These are phyloP conservation scores for Gobiocypris rarus DNA, from an alignment of 2,113 vertebrate species.

Conservation along the genomic window DNA sequence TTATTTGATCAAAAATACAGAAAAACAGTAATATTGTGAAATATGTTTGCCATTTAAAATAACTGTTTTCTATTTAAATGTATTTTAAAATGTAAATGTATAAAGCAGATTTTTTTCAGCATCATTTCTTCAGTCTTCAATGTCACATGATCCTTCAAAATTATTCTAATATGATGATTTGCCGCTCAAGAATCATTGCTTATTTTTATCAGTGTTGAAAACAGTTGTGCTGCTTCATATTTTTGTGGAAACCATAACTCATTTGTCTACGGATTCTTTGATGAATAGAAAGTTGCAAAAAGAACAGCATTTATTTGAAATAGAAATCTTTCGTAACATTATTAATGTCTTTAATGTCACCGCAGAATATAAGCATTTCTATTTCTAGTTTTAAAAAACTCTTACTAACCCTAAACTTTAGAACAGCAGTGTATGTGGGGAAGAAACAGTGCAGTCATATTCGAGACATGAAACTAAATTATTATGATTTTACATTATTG, in stretches of 20 bases:
- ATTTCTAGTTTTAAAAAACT: too few species aligned
- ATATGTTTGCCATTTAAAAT: neutral
- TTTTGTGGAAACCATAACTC: neutral
- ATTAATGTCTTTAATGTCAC: neutral
- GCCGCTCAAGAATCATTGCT: neutral
- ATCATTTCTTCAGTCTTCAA: too few species aligned
- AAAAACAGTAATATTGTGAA: too few species aligned
- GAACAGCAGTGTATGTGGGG: too few species aligned
- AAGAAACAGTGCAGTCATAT: too few species aligned
- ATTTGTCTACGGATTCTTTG: neutral
- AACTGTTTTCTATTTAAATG: neutral
- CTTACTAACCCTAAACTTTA: too few species aligned
- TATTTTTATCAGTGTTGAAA: neutral
- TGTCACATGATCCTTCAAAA: neutral
- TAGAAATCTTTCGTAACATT: neutral
- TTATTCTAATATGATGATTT: neutral
- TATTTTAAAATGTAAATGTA: neutral
- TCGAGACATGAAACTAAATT: too few species aligned
- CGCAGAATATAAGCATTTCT: too few species aligned
- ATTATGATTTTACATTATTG: too few species aligned
- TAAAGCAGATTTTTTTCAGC: too few species aligned
- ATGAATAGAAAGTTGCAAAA: neutral
- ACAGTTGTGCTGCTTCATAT: neutral
- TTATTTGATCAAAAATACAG: neutral
- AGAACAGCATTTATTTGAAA: neutral